Evolutionary conservation across 2,888 invertebrate genomes (phyloP).

Genomic region (Thymelicus sylvestris): DNA sequence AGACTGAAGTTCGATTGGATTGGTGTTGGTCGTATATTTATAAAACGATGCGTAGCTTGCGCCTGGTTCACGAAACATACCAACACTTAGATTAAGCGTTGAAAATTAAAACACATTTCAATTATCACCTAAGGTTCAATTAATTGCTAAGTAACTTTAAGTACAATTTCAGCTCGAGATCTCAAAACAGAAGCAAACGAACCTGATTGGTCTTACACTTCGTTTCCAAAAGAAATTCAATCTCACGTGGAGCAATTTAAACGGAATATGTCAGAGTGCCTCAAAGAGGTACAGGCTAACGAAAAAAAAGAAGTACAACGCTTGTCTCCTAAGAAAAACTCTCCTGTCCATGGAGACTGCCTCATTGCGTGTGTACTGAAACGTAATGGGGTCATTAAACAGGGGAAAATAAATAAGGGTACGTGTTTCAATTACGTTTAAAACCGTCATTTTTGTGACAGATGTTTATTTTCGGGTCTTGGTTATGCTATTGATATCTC

Average conservation of each 20-base stretch:
- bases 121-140: no score
- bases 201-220: conserved; percentile 83
- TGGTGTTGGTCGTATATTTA: no score
- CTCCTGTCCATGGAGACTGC: conserved; percentile 75
- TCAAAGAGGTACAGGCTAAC: conserved; percentile 68
- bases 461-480: no score
- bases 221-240: conserved; percentile 62
- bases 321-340: conserved; percentile 68
- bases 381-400: conserved; percentile 68
- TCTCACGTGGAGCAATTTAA: conserved; percentile 68
- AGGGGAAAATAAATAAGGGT: conserved; percentile 75
- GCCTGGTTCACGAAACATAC: no score
- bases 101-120: no score
- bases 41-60: no score
- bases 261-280: conserved; percentile 72
- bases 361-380: conserved; percentile 76
- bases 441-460: no score
- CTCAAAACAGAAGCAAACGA: conserved; percentile 45
- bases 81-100: no score
- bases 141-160: no score
- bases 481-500: no score
- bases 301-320: conserved; percentile 63
- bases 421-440: neutral
- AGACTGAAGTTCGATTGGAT: no score
- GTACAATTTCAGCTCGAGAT: conserved; percentile 13